Evolutionary conservation across 1,140 invertebrate genomes (phyloP).

Genomic region (Heliconius congener): DNA sequence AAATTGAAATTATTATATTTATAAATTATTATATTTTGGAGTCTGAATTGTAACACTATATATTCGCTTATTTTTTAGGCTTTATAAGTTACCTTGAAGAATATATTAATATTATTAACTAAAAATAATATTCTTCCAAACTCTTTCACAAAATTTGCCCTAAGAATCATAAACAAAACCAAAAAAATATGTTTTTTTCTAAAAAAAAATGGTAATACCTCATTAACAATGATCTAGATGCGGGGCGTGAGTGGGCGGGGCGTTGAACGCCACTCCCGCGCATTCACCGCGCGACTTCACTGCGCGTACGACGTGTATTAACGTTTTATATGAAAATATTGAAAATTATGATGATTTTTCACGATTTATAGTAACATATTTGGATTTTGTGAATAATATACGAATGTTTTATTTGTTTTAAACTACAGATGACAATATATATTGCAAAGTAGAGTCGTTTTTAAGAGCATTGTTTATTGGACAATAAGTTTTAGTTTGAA

Average conservation of each 20-base stretch:
- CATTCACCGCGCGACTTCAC: conserved; percentile 39
- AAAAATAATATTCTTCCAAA: not conserved
- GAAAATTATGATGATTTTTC: too few species aligned
- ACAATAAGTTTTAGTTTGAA: not conserved
- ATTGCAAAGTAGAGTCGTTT: not conserved
- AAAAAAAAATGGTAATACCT: not conserved
- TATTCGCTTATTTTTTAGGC: too few species aligned
- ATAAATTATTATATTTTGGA: too few species aligned
- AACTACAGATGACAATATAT: too few species aligned
- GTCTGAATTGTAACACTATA: too few species aligned
- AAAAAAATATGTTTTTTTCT: not conserved
- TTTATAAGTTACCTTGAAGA: too few species aligned
- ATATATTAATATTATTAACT: too few species aligned
- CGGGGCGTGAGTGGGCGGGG: conserved; percentile 68
- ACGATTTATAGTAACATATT: too few species aligned
- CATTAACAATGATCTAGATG: conserved; percentile 60
- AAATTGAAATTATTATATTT: too few species aligned
- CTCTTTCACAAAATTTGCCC: not conserved
- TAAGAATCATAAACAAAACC: not conserved
- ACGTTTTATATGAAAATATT: not conserved
- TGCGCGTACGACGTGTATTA: conserved; percentile 8
- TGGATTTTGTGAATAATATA: too few species aligned
- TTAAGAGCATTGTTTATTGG: not conserved
- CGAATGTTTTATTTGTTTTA: too few species aligned
- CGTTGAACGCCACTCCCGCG: conserved; percentile 57